Evolutionary conservation across 2,113 vertebrate species (phyloP), one percentile per base, ranked within the genome.

Genomic region (Dinomys branickii): DNA sequence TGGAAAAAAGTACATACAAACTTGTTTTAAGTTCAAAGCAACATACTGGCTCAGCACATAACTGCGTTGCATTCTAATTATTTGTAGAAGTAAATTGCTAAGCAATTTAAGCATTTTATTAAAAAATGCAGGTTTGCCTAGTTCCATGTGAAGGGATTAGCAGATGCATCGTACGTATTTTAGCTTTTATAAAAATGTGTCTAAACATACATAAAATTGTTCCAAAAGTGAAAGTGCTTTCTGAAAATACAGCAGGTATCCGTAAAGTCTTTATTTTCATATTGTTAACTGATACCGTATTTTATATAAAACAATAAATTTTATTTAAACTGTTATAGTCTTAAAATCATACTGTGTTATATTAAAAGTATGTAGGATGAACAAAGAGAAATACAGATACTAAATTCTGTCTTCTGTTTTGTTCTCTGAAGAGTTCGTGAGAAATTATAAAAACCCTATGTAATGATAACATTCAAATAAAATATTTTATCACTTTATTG

Each of bases 121-220:
- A 95, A 88, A 58, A 98, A 98, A 97, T 84, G 47, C 58, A 81
- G 44, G 98, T 96, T 97, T 97, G 44, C 78, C n/a, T 97, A 58
- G 33, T 91, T 97, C 63, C 88, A 56, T 98, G 91, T 77, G 20
- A 96, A 97, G 97, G 80, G 61, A 84, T 95, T 94, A 90, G 88
- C 61, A 97, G 88, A 97, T 67, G 0, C 0, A 6, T 65, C 47
- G 13, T 26, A 82, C 14, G 50, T 86, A 92, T 92, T 94, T 91
- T 81, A 75, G 77, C 77, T 82, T 96, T 88, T 17, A 88, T 82
- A 94, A 85, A 92, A 94, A 88, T 96, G 26, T 92, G 97, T 92
- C 47, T 82, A 92, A 97, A 78, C 14, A 83, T 94, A 33, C 90
- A 69, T 83, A 47, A 73, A 85, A 80, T 71, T n/a, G 17, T 80